Evolutionary conservation across 2,113 vertebrate genomes (phyloP).

Genomic region (Charina bottae): DNA sequence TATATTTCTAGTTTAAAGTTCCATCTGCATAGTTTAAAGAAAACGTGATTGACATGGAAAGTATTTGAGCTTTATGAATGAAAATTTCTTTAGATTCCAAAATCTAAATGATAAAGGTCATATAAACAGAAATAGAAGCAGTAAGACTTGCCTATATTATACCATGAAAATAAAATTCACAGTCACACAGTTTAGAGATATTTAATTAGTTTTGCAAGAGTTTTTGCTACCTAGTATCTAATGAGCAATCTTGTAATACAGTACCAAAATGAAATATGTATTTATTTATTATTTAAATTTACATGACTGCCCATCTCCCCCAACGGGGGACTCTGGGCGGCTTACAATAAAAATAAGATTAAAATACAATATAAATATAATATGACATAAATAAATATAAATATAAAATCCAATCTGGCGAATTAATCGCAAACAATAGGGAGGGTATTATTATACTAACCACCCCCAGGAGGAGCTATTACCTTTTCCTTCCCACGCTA

Average conservation of each 20-base stretch:
- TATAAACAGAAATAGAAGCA: not conserved
- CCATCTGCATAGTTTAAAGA: not conserved
- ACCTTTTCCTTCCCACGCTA: too few relatives aligned
- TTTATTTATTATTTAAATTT: too few relatives aligned
- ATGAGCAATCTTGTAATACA: not conserved
- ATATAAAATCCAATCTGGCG: too few relatives aligned
- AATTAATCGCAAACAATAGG: too few relatives aligned
- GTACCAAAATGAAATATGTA: not conserved
- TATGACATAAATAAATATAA: too few relatives aligned
- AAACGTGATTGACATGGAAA: not conserved
- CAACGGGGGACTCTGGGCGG: too few relatives aligned
- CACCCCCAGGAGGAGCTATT: too few relatives aligned
- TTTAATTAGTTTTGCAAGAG: not conserved
- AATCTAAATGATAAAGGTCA: not conserved
- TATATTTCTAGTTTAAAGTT: not conserved
- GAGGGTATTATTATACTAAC: too few relatives aligned
- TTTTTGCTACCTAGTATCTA: constrained; percentile 6
- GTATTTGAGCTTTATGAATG: not conserved
- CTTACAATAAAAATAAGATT: too few relatives aligned
- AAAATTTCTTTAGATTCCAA: not conserved
- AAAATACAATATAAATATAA: too few relatives aligned
- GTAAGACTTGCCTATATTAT: not conserved
- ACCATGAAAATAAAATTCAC: not conserved
- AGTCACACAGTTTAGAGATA: not conserved
- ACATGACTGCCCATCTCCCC: too few relatives aligned